These are phyloP conservation scores for Morus bassanus DNA, from an alignment of 2,797 vertebrate species.

Conservation along the genomic window DNA sequence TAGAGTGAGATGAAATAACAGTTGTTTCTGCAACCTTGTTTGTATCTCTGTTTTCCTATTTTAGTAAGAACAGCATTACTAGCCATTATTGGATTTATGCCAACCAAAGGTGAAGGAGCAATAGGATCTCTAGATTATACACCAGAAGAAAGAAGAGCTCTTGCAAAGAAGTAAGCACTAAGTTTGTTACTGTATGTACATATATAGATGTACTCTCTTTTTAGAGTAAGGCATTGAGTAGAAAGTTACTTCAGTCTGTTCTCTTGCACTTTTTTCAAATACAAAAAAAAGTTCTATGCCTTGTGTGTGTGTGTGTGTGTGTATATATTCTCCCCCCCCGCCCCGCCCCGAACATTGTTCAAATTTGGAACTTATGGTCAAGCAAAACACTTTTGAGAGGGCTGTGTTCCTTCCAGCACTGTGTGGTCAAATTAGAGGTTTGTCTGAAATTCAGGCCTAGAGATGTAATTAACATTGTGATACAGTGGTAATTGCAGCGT, in stretches of 20 bases:
- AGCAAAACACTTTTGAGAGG: not conserved
- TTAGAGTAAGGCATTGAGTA: not conserved
- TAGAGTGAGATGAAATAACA: not conserved
- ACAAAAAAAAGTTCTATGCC: not conserved
- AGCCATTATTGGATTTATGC: slow-evolving; percentile 99
- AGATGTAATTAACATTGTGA: not conserved
- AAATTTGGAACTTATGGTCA: not conserved
- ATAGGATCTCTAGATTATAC: slow-evolving; percentile 98
- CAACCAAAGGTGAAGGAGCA: slow-evolving; percentile 97
- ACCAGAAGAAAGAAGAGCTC: slow-evolving; percentile 91
- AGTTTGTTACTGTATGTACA: not conserved
- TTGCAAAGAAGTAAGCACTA: slow-evolving; percentile 93
- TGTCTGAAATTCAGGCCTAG: not conserved
- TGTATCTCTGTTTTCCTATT: slow-evolving; percentile 60
- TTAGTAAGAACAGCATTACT: slow-evolving; percentile 94
- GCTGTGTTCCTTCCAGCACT: not conserved
- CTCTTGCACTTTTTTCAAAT: not conserved
- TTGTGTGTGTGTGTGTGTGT: not conserved
- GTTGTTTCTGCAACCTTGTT: not conserved
- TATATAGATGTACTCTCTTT: not conserved
- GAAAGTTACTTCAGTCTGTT: not conserved
- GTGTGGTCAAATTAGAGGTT: not conserved
- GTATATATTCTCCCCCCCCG: no score
- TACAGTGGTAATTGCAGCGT: not conserved
- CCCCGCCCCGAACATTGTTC: no score